Conservation (phyloP, 2,113 vertebrate species). For the Dolichotis patagonum region DNA sequence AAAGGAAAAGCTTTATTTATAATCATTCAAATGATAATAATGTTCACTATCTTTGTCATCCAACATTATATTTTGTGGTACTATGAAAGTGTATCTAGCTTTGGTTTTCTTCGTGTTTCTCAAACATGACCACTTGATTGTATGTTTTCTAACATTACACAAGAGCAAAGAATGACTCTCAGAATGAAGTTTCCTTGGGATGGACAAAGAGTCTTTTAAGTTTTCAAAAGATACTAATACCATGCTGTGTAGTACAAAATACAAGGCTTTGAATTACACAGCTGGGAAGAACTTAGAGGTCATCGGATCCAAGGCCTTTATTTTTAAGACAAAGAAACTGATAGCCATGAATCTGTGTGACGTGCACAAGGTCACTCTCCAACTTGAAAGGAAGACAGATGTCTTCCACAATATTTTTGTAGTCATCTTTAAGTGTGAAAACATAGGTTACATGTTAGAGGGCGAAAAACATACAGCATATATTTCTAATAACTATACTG, state of each 20-base stretch:
- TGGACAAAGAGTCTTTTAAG: neutral
- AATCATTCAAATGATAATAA: neutral
- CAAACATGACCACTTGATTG: neutral
- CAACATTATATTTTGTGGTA: neutral
- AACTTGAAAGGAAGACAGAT: neutral
- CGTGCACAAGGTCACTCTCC: neutral
- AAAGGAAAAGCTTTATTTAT: neutral
- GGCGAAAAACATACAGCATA: neutral
- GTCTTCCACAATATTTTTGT: constrained; percentile 24
- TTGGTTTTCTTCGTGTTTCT: neutral
- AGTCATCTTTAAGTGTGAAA: neutral
- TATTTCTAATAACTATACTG: neutral
- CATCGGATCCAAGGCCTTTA: neutral
- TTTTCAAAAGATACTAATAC: constrained; percentile 29
- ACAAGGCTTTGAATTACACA: neutral
- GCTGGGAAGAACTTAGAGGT: neutral
- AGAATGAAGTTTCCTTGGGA: constrained; percentile 29
- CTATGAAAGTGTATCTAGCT: neutral
- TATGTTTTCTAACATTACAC: neutral
- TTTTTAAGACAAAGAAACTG: constrained; percentile 24
- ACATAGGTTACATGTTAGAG: neutral
- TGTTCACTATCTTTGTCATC: neutral
- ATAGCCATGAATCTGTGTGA: neutral
- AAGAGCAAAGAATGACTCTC: neutral
- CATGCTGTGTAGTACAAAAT: neutral